Evolutionary conservation across 1,140 invertebrate genomes (phyloP), one percentile per base, ranked within the genome.

Genomic region (Metaphire vulgaris): DNA sequence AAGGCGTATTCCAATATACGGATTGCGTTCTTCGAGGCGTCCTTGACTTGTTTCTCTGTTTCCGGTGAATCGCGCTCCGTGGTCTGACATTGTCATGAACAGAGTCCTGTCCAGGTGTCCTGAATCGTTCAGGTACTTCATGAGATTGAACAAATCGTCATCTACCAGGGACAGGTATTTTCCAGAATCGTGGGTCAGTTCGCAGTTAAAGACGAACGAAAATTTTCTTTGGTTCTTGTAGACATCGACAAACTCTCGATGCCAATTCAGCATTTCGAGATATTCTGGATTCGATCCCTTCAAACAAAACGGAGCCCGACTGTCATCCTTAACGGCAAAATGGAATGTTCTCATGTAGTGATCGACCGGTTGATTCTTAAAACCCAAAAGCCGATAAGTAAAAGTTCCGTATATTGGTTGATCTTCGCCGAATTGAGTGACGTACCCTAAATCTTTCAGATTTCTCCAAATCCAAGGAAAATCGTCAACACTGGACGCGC

Each of bases 281-380:
- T 95, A 93, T 75, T 91, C 88, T 0, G 92, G 91, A 6, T 89
- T 88, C n/a, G 90, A 90, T 2, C 92, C 93, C 65, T 94, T 86
- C 82, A 95, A 98, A 32, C 69, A 77, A 34, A 16, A 64, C 31
- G 74, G 1, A 26, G 1, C 32, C 6, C 80, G 77, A 30, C 88
- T 87, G 33, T 90, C 85, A 56, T 56, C 6, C 21, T 56, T 21
- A 56, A 56, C 41, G 2, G 88, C 88, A 34, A 91, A 77, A 80
- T 92, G 93, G 84, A 90, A 97, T 0, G 92, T 90, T 34, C 94
- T 86, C 88, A 96, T 91, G 82, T 95, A 97, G 86, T 97, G 95
- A 87, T 97, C 92, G 0, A 94, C 94, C 0, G 95, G 96, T 79
- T 92, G 90, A 0, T 88, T 76, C 76, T 90, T 87, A 84, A 98